Conservation (phyloP, 2,797 vertebrate genomes). For the Fistularia commersonii region DNA sequence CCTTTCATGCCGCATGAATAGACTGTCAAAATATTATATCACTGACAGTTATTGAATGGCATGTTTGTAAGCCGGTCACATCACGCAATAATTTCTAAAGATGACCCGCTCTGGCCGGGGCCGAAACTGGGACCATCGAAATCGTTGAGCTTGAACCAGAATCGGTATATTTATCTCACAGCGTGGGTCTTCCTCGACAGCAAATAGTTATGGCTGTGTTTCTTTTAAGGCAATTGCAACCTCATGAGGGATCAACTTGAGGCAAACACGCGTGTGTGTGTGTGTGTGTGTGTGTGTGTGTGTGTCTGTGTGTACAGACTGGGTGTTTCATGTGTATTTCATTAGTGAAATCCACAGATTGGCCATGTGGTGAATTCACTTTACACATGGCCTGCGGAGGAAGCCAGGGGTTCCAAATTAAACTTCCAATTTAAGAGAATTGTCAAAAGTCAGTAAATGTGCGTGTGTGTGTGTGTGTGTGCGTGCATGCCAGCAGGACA, state of each 20-base stretch:
- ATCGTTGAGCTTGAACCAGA: too few relatives aligned
- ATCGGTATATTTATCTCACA: too few relatives aligned
- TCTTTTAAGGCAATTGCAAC: slow-evolving; percentile 59
- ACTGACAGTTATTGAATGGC: too few relatives aligned
- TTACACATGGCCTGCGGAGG: slow-evolving; percentile 52
- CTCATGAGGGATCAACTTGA: slow-evolving; percentile 54
- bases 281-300: slow-evolving; percentile 4
- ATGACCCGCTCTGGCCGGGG: too few relatives aligned
- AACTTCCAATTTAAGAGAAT: slow-evolving; percentile 57
- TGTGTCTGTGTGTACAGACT: slow-evolving; percentile 3
- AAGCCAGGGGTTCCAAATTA: slow-evolving; percentile 58
- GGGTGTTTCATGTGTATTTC: slow-evolving; percentile 32
- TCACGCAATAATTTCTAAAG: too few relatives aligned
- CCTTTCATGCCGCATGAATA: too few relatives aligned
- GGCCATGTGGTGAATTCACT: slow-evolving; percentile 53
- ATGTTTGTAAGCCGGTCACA: too few relatives aligned
- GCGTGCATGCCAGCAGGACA: neutral
- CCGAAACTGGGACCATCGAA: too few relatives aligned
- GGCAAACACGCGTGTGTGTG: slow-evolving; percentile 15
- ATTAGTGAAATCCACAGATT: slow-evolving; percentile 62
- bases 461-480: neutral
- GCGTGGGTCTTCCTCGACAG: too few relatives aligned
- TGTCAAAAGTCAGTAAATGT: slow-evolving; percentile 25
- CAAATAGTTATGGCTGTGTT: neutral
- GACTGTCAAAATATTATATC: too few relatives aligned